These are phyloP conservation scores for Neotragus pygmaeus DNA, from an alignment of 2,113 vertebrate species.

Conservation along the genomic window DNA sequence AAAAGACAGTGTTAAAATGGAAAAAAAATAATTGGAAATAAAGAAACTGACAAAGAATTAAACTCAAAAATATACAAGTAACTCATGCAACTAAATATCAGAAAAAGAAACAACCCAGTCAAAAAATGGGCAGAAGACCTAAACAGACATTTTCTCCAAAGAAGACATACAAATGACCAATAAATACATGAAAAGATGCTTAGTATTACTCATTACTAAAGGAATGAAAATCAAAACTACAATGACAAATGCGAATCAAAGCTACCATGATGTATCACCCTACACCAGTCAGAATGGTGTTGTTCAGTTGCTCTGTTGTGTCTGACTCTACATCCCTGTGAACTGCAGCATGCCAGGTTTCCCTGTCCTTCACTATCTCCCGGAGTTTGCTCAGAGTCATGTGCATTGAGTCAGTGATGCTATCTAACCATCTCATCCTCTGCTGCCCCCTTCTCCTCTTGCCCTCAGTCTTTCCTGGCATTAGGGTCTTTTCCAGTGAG, in stretches of 20 bases:
- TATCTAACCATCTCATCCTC: not conserved
- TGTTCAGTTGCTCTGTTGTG: not conserved
- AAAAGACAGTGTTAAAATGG: not conserved
- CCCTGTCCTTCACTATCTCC: not conserved
- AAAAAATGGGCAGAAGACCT: not conserved
- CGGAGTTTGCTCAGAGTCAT: not conserved
- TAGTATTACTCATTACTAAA: not conserved
- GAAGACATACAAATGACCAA: not conserved
- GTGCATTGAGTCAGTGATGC: not conserved
- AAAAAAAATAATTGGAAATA: not conserved
- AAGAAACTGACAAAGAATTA: not conserved
- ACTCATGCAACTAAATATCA: not conserved
- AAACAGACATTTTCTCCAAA: not conserved
- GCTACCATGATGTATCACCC: not conserved
- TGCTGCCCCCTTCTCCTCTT: not conserved
- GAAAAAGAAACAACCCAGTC: not conserved
- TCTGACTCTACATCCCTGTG: not conserved
- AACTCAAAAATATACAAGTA: not conserved
- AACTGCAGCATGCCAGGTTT: not conserved
- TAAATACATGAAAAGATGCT: not conserved
- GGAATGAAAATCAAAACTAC: not conserved
- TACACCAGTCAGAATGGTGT: not conserved
- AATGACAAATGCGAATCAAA: not conserved
- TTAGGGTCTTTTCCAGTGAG: not conserved
- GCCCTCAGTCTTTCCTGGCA: not conserved